Conservation (phyloP, 2,888 invertebrate genomes). For the Elmis aenea region DNA sequence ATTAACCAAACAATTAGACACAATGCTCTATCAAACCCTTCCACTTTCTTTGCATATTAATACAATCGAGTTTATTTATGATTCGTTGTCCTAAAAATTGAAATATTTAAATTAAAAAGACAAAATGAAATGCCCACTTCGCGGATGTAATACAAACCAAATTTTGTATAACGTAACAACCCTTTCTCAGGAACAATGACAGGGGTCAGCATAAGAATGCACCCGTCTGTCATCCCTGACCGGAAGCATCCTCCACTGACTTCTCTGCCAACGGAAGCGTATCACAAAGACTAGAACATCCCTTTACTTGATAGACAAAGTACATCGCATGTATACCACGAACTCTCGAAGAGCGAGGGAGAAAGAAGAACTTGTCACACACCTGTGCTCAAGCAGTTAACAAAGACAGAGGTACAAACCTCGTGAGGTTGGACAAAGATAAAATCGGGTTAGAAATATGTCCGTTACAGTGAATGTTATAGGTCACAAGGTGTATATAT, state of each 20-base stretch:
- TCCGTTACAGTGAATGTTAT: constrained; percentile 19
- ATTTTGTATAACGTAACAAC: constrained; percentile 21
- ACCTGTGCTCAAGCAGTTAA: constrained; percentile 8
- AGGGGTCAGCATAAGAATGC: constrained; percentile 27
- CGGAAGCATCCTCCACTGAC: constrained; percentile 24
- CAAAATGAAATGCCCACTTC: no score
- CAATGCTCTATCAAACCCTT: no score
- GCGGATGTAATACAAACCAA: no score
- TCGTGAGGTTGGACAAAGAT: constrained; percentile 8
- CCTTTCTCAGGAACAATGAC: constrained; percentile 27
- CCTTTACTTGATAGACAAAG: no score
- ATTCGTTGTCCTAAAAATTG: no score
- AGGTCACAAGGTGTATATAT: constrained; percentile 21
- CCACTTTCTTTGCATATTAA: no score
- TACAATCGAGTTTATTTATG: no score
- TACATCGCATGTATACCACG: neutral
- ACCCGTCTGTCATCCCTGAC: constrained; percentile 27
- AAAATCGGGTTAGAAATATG: constrained; percentile 14
- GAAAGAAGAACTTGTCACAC: constrained; percentile 10
- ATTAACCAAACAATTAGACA: no score
- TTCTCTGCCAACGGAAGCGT: constrained; percentile 11
- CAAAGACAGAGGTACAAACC: constrained; percentile 4
- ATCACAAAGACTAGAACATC: no score
- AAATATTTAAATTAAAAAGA: no score
- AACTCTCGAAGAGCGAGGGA: neutral